Conservation (phyloP, 2,888 invertebrate species). For the Aromia moschata region DNA sequence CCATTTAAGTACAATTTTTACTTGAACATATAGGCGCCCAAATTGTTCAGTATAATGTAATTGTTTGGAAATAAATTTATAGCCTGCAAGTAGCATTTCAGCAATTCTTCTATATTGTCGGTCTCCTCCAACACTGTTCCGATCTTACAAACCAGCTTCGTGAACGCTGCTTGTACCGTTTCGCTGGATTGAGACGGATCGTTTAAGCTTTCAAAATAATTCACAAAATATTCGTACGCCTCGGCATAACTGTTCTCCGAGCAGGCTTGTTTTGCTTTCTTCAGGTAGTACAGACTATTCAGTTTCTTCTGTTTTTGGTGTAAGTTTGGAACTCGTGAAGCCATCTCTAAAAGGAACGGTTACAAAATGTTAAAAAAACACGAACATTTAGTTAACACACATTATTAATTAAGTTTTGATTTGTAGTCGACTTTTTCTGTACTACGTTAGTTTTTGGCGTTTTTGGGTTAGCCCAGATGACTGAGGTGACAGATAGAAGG, state of each 20-base stretch:
- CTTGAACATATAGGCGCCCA: conserved; percentile 66
- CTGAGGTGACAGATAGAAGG: no score
- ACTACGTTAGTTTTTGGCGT: no score
- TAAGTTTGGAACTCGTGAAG: conserved; percentile 43
- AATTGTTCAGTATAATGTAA: conserved; percentile 63
- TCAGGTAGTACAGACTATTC: conserved; percentile 41
- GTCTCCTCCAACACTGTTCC: conserved; percentile 52
- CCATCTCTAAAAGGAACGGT: conserved; percentile 29
- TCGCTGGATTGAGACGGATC: conserved; percentile 39
- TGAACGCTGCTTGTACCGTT: conserved; percentile 45
- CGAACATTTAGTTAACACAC: no score
- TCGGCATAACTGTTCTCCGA: conserved; percentile 40
- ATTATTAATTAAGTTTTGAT: no score
- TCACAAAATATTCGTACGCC: conserved; percentile 47
- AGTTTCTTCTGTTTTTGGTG: conserved; percentile 38
- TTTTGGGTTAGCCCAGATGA: no score
- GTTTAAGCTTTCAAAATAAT: conserved; percentile 47
- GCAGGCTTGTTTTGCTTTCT: conserved; percentile 44
- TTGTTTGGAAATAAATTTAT: conserved; percentile 64
- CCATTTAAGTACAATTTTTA: no score
- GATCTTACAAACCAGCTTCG: conserved; percentile 46
- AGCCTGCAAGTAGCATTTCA: conserved; percentile 61
- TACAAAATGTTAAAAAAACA: no score
- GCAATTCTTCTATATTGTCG: conserved; percentile 56
- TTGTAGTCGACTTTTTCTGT: no score